Evolutionary conservation across 1,140 invertebrate species (phyloP).

Genomic region (Pachypeltis micranthus): DNA sequence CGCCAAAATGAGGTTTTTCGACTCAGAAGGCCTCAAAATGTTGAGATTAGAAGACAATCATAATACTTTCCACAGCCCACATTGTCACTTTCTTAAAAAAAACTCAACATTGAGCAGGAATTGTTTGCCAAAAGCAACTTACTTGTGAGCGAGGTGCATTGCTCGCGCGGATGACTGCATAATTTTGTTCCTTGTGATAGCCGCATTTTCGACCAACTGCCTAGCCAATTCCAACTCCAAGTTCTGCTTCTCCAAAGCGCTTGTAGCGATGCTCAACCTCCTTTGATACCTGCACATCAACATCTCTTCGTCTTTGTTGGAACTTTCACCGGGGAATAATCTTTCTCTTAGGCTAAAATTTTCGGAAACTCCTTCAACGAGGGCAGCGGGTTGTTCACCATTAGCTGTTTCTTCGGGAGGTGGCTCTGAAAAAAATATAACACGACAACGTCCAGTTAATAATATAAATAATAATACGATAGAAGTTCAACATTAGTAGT

Average conservation of each 20-base stretch:
- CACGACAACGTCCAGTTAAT: background rate
- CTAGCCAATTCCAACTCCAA: constrained; percentile 23
- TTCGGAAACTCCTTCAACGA: background rate
- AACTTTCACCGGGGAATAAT: background rate
- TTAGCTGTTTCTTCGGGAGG: background rate
- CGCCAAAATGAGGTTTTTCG: too few relatives aligned
- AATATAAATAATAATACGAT: background rate
- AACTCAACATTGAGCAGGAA: too few relatives aligned
- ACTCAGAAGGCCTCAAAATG: too few relatives aligned
- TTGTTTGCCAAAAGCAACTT: too few relatives aligned
- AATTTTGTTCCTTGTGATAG: constrained; percentile 18
- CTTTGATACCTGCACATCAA: constrained; percentile 20
- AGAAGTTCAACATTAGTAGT: too few relatives aligned
- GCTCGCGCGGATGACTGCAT: constrained; percentile 16
- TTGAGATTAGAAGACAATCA: too few relatives aligned
- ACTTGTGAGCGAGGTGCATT: constrained; percentile 20
- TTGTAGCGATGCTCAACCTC: constrained; percentile 16
- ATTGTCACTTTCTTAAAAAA: too few relatives aligned
- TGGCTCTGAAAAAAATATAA: background rate
- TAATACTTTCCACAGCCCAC: too few relatives aligned
- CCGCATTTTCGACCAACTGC: constrained; percentile 22
- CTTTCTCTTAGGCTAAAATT: background rate
- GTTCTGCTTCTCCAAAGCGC: constrained; percentile 20
- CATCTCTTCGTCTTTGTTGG: constrained; percentile 1
- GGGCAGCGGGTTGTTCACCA: background rate